Evolutionary conservation across 2,113 vertebrate genomes (phyloP).

Genomic region (Ophthalmolycus amberensis): DNA sequence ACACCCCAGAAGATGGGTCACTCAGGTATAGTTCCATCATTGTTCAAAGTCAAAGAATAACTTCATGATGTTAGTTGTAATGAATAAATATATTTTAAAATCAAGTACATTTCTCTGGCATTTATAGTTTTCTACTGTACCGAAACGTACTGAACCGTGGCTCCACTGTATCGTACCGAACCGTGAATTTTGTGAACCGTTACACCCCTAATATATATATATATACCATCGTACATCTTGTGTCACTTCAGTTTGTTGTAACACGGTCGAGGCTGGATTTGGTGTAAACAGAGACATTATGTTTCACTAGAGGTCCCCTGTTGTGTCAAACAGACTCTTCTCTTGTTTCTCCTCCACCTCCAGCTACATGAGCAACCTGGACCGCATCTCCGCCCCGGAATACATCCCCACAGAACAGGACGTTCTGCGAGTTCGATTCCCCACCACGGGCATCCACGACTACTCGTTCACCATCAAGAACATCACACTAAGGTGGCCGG

Average conservation of each 20-base stretch:
- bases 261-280: background rate
- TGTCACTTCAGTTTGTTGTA: conserved; percentile 39
- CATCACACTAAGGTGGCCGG: conserved; percentile 87
- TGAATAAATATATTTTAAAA: too few relatives aligned
- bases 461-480: conserved; percentile 89
- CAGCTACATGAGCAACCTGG: conserved; percentile 89
- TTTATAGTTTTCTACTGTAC: too few relatives aligned
- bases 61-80: too few relatives aligned
- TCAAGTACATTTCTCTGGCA: too few relatives aligned
- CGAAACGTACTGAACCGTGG: too few relatives aligned
- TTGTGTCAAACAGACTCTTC: conserved; percentile 1
- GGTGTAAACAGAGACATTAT: conserved; percentile 31
- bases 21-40: too few relatives aligned
- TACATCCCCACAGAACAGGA: conserved; percentile 91
- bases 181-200: too few relatives aligned
- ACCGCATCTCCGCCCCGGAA: conserved; percentile 83
- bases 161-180: too few relatives aligned
- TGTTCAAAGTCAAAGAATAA: too few relatives aligned
- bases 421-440: conserved; percentile 90
- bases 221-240: conserved; percentile 13
- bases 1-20: too few relatives aligned
- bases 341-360: conserved; percentile 2
- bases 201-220: too few relatives aligned
- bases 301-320: background rate
- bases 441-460: conserved; percentile 92